Conservation (phyloP, 2,888 invertebrate genomes). For the Teleogryllus oceanicus region DNA sequence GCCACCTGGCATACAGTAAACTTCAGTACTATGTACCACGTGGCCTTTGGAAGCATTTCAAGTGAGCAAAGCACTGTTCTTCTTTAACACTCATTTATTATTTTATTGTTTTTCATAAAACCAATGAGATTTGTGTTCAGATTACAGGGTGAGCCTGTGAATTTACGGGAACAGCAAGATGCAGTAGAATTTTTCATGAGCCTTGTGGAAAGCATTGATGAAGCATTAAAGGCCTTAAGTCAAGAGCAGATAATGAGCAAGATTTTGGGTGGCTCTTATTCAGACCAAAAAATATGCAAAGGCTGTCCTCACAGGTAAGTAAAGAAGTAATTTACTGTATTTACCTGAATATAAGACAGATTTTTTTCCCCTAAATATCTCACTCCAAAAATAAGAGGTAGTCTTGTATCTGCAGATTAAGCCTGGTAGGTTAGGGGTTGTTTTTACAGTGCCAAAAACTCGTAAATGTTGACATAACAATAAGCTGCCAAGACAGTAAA, state of each 20-base stretch:
- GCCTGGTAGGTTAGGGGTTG: background rate
- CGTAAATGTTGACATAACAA: no score
- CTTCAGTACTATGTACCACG: conserved; percentile 97
- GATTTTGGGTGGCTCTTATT: conserved; percentile 93
- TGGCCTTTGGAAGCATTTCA: conserved; percentile 96
- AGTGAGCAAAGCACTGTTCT: conserved; percentile 57
- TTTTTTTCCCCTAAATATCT: no score
- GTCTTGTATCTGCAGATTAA: no score
- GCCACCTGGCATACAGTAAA: conserved; percentile 91
- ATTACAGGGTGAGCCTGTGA: conserved; percentile 93
- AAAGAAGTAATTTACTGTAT: background rate
- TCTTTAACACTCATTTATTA: conserved; percentile 27
- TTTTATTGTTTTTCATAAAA: conserved; percentile 19
- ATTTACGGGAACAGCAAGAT: conserved; percentile 96
- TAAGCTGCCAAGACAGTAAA: no score
- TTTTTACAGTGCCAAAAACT: no score
- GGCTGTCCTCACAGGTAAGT: conserved; percentile 89
- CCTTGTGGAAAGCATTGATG: conserved; percentile 91
- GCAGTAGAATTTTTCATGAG: conserved; percentile 99
- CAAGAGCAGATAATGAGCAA: conserved; percentile 90
- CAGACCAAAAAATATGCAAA: conserved; percentile 98
- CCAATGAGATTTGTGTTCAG: conserved; percentile 48
- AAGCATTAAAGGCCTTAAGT: conserved; percentile 87
- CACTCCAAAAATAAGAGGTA: no score
- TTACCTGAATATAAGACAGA: no score